These are phyloP conservation scores for Ditula angustiorana DNA, from an alignment of 2,888 invertebrate species.

Conservation along the genomic window DNA sequence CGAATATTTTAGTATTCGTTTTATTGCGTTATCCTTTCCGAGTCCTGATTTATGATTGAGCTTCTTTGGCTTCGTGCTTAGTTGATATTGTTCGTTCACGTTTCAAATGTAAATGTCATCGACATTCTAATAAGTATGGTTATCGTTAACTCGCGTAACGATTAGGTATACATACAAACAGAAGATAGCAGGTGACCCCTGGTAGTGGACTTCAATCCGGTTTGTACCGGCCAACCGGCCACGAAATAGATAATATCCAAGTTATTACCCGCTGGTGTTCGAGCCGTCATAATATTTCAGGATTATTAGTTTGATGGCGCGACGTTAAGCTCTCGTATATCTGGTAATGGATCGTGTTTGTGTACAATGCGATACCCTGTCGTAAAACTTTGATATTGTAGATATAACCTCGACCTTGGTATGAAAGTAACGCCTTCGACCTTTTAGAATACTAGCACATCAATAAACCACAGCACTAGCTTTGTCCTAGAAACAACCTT, in stretches of 20 bases:
- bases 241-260: conserved; percentile 22
- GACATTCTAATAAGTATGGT: conserved; percentile 41
- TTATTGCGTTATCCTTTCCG: conserved; percentile 10
- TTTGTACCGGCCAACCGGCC: conserved; percentile 44
- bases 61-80: background rate
- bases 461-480: conserved; percentile 36
- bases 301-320: conserved; percentile 23
- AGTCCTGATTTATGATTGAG: conserved; percentile 6
- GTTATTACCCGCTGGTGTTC: conserved; percentile 24
- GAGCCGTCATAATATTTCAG: conserved; percentile 33
- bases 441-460: conserved; percentile 50
- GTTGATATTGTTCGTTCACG: background rate
- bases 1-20: conserved; percentile 14
- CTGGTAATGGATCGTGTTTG: conserved; percentile 31
- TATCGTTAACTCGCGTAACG: conserved; percentile 8
- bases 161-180: conserved; percentile 28
- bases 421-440: conserved; percentile 52
- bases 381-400: conserved; percentile 34
- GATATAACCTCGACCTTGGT: conserved; percentile 50
- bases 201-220: conserved; percentile 43
- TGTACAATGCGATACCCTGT: conserved; percentile 9
- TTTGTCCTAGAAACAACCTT: conserved; percentile 33
- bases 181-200: conserved; percentile 41
- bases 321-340: conserved; percentile 1
- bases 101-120: conserved; percentile 41